These are phyloP conservation scores for Latheticus oryzae DNA, from an alignment of 2,888 invertebrate genomes.

Conservation along the genomic window DNA sequence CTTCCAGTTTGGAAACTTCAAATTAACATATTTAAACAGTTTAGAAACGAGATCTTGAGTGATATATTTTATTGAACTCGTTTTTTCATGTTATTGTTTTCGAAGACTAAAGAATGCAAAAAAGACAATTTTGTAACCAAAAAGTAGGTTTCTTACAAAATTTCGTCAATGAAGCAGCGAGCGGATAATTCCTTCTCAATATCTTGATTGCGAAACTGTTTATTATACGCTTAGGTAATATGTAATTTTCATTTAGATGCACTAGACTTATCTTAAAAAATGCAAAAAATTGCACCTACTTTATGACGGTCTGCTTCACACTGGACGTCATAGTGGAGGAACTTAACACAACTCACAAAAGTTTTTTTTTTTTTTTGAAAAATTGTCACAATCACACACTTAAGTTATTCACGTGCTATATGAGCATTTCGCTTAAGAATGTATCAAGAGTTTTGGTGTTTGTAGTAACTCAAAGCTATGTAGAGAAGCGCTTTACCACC, in stretches of 20 bases:
- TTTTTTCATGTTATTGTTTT: too few relatives aligned
- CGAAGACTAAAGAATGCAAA: slow-evolving; percentile 3
- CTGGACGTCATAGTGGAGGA: slow-evolving; percentile 65
- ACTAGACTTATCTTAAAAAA: slow-evolving; percentile 10
- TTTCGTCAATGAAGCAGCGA: slow-evolving; percentile 9
- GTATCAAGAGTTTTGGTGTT: slow-evolving; percentile 33
- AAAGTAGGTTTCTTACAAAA: too few relatives aligned
- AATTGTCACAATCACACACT: slow-evolving; percentile 36
- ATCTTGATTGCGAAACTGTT: slow-evolving; percentile 18
- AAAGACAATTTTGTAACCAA: slow-evolving; percentile 2
- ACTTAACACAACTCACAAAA: slow-evolving; percentile 31
- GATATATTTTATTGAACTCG: too few relatives aligned
- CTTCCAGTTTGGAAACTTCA: too few relatives aligned
- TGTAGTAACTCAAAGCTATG: slow-evolving; percentile 42
- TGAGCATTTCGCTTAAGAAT: slow-evolving; percentile 45
- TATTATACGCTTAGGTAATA: slow-evolving; percentile 11
- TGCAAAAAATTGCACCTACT: slow-evolving; percentile 62
- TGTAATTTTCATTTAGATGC: slow-evolving; percentile 8
- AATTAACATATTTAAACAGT: too few relatives aligned
- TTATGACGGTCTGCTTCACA: slow-evolving; percentile 69
- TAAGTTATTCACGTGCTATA: slow-evolving; percentile 43
- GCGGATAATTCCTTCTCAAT: slow-evolving; percentile 14
- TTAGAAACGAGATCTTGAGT: too few relatives aligned
- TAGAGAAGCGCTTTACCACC: slow-evolving; percentile 46
- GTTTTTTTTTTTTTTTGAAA: slow-evolving; percentile 18